phyloP scores from a whole-genome alignment of 2,797 vertebrate genomes.

The Hyperoplus immaculatus region DNA sequence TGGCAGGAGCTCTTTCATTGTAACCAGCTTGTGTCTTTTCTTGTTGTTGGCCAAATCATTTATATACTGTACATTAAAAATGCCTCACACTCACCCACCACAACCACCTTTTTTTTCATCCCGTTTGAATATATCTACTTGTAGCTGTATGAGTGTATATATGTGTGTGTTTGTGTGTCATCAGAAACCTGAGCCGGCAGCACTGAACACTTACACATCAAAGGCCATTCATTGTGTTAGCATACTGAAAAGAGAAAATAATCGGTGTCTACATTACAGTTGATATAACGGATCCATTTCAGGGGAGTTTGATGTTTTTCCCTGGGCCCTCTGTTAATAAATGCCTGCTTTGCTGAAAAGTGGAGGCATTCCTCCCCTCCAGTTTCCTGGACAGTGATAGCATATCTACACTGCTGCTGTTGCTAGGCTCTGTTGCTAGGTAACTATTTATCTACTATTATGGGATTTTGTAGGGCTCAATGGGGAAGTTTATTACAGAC shows the following conservation, averaged over 20 bases:
- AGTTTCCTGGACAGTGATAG: conserved; percentile 60
- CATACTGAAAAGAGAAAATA: conserved; percentile 61
- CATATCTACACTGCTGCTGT: conserved; percentile 69
- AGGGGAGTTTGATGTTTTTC: conserved; percentile 73
- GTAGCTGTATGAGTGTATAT: conserved; percentile 16
- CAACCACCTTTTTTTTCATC: conserved; percentile 23
- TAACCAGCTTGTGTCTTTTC: background rate
- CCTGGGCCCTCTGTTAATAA: conserved; percentile 75
- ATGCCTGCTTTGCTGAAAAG: conserved; percentile 68
- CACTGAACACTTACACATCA: conserved; percentile 71
- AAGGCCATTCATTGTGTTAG: conserved; percentile 75
- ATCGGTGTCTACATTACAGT: conserved; percentile 70
- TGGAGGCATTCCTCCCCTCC: conserved; percentile 61
- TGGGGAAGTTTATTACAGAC: conserved; percentile 55
- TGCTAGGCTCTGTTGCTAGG: conserved; percentile 75
- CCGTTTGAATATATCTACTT: conserved; percentile 39
- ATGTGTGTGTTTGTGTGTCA: conserved; percentile 51
- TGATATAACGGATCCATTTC: conserved; percentile 81
- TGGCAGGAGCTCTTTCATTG: background rate
- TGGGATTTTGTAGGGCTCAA: conserved; percentile 70
- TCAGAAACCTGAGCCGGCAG: conserved; percentile 74
- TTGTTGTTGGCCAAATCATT: conserved; percentile 3
- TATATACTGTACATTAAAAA: conserved; percentile 11
- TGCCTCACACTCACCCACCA: background rate
- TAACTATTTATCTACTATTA: conserved; percentile 78